Conservation (phyloP, 2,888 invertebrate species). For the Tinea pellionella region DNA sequence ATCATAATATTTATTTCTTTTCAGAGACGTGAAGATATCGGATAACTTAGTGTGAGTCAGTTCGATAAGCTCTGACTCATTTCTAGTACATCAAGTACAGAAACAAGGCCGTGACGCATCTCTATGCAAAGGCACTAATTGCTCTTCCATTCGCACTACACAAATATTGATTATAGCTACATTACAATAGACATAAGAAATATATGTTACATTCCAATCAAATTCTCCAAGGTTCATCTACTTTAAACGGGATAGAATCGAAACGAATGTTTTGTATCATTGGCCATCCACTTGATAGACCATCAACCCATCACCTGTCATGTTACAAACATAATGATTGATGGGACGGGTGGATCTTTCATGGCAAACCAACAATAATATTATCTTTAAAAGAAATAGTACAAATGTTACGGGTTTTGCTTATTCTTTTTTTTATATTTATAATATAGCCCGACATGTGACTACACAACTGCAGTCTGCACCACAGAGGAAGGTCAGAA, state of each 20-base stretch:
- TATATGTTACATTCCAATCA: not conserved
- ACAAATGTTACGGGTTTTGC: no score
- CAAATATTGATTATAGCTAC: constrained; percentile 23
- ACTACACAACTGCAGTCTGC: no score
- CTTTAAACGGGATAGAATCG: not conserved
- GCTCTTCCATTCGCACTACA: constrained; percentile 19
- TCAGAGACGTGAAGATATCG: not conserved
- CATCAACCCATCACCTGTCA: constrained; percentile 15
- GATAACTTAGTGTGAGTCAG: constrained; percentile 32
- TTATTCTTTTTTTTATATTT: no score
- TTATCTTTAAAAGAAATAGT: not conserved
- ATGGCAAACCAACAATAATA: constrained; percentile 19
- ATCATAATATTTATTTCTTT: not conserved
- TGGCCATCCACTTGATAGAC: constrained; percentile 8
- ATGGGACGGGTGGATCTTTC: constrained; percentile 21
- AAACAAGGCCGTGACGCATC: constrained; percentile 54
- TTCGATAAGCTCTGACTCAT: constrained; percentile 49
- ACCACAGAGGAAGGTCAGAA: no score
- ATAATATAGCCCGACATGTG: no score
- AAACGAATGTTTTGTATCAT: constrained; percentile 10
- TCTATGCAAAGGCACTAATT: constrained; percentile 27
- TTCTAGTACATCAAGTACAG: constrained; percentile 30
- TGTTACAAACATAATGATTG: constrained; percentile 26
- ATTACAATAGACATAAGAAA: constrained; percentile 3
- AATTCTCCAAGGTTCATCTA: not conserved